Base-by-base conservation (phyloP, 2,113 vertebrate species). In the Panthera tigris region DNA sequence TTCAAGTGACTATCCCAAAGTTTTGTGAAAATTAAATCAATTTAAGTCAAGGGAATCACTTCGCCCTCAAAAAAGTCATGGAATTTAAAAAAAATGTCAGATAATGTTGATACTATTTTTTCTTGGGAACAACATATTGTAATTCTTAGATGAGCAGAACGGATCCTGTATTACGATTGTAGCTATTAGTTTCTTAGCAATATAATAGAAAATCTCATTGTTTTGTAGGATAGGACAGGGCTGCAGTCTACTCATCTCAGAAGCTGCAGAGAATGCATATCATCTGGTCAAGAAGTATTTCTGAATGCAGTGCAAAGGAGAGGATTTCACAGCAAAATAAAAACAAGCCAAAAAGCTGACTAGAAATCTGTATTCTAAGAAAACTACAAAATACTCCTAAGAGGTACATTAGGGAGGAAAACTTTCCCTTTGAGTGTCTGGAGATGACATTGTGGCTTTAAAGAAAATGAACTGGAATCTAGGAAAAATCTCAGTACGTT, bases 331-430 rank as follows among this genome's bases (percentile, higher is more conserved):
- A 63, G 19, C 25, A 45, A 80, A 71, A 94, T 1, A 76, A 52
- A 97, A 89, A 45, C 21, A 61, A 63, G 5, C 2, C 61, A 88
- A 71, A 61, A 36, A 81, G 16, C 21, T 48, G 57, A 81, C 15
- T 74, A 65, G 13, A 91, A 36, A 74, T 31, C 25, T 85, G 3
- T 50, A 36, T 4, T 68, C 66, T 78, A 36, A 76, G 9, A 65
- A 87, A 83, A 73, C 41, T 45, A 74, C 3, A 65, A 66, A 71
- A 81, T 81, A 25, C 13, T 1, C 2, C 7, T 25, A 10, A 96
- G 8, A 36, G 3, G 13, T 52, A 10, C 0, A 10, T 3, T 25
- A 18, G 3, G 3, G 1, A 78, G 21, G 2, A 55, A 39, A 88
- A 13, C 1, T 74, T 83, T 41, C 13, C 1, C 7, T 65, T 19